These are phyloP conservation scores for Hirtodrosophila histrioides DNA, from an alignment of 2,888 invertebrate genomes.

Conservation along the genomic window DNA sequence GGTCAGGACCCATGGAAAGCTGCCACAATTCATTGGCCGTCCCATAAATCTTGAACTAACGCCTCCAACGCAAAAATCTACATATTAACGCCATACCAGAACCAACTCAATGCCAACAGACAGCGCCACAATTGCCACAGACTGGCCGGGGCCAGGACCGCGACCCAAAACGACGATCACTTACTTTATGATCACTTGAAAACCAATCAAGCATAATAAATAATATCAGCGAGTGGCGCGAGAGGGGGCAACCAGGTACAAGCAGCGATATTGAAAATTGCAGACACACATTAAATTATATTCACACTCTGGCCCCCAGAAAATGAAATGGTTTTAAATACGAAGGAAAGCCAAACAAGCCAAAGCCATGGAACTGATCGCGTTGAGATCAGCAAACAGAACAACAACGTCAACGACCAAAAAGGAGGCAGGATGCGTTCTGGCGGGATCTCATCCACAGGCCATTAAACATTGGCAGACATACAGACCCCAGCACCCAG, in stretches of 20 bases:
- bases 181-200: constrained; percentile 84
- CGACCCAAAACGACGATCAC: constrained; percentile 75
- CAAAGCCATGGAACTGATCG: constrained; percentile 49
- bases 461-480: constrained; percentile 52
- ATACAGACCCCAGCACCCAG: constrained; percentile 36
- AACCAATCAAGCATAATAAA: constrained; percentile 85
- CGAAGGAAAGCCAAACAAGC: constrained; percentile 62
- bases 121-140: constrained; percentile 71
- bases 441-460: constrained; percentile 45
- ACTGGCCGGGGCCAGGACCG: constrained; percentile 48
- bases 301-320: constrained; percentile 84
- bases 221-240: constrained; percentile 73
- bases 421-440: constrained; percentile 61
- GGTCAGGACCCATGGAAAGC: constrained; percentile 50
- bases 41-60: constrained; percentile 65
- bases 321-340: constrained; percentile 78
- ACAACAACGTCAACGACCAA: constrained; percentile 39
- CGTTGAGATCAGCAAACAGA: constrained; percentile 76
- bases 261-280: constrained; percentile 83
- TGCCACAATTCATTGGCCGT: constrained; percentile 49
- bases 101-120: constrained; percentile 59
- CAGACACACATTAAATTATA: constrained; percentile 83
- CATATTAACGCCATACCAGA: constrained; percentile 71
- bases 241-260: constrained; percentile 34
- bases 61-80: constrained; percentile 70